Base-by-base conservation (phyloP, 2,888 invertebrate species). In the Bugula neritina region DNA sequence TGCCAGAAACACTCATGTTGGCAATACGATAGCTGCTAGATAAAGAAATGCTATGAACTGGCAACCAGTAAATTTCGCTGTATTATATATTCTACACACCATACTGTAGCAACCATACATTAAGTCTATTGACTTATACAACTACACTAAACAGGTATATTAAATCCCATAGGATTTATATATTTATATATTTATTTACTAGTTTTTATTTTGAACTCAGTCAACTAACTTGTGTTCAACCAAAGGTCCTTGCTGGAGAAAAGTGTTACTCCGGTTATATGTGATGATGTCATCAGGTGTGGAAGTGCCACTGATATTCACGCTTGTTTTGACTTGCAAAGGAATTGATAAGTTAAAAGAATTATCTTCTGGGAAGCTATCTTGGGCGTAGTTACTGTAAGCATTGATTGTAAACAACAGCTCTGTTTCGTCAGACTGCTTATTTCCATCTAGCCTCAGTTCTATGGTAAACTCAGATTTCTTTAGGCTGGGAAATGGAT, bases 141-240 rank as follows among this genome's bases (percentile, higher is more conserved):
- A n/a, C n/a, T n/a, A n/a, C n/a, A n/a, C n/a, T n/a, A n/a, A n/a
- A n/a, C n/a, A n/a, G n/a, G n/a, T n/a, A n/a, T n/a, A n/a, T n/a
- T n/a, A n/a, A n/a, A n/a, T n/a, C n/a, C n/a, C n/a, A n/a, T n/a
- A n/a, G n/a, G n/a, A n/a, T n/a, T n/a, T n/a, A n/a, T n/a, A n/a
- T n/a, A n/a, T n/a, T n/a, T n/a, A n/a, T n/a, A n/a, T n/a, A n/a
- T n/a, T n/a, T n/a, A n/a, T n/a, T n/a, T n/a, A n/a, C n/a, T n/a
- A n/a, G n/a, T n/a, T n/a, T n/a, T n/a, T n/a, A n/a, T n/a, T n/a
- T n/a, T n/a, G n/a, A n/a, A n/a, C n/a, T n/a, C n/a, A n/a, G n/a
- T n/a, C n/a, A n/a, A n/a, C n/a, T n/a, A 31, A 63, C 63, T 63
- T 63, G 52, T 70, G 70, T 27, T 54, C 54, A 5, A 70, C 43